Evolutionary conservation across 2,888 invertebrate genomes (phyloP), one percentile per base, ranked within the genome.

Genomic region (Geotrupes spiniger): DNA sequence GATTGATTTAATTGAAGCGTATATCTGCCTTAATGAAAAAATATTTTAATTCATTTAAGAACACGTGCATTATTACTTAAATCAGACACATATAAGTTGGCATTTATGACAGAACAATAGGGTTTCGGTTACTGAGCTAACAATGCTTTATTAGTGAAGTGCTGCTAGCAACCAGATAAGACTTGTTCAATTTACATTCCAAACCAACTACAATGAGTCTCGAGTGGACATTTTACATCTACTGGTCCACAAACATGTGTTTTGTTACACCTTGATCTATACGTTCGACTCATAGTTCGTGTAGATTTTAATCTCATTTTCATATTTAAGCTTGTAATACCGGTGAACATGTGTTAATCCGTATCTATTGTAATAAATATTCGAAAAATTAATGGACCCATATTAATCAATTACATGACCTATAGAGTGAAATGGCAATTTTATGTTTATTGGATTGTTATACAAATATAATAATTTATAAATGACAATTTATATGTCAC

Each of bases 111-210:
- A 61, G 63, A 66, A 69, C 69, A 69, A 70, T 68, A 57, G 63
- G 59, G 65, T 66, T 69, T 69, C 68, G 65, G 67, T 70, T 68
- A 68, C 66, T 61, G 62, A 66, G 61, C 62, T 55, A 70, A 71
- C 71, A 71, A 71, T 71, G 68, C 66, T 69, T 70, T 70, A 71
- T 71, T 69, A 70, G 68, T 69, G 63, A 64, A 64, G 67, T 64
- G 64, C 64, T 68, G 68, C 66, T 69, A 68, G 63, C 62, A 61
- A 63, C 58, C 61, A 70, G 69, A 70, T 69, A 70, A 71, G 68
- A 68, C 65, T 63, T 63, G 68, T 72, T 71, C 69, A 69, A 71
- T 72, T 72, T 71, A 70, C 70, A 72, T 72, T 72, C 71, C 69
- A 64, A 65, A 62, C 64, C 31, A 60, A 62, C 64, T 59, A 69